Conservation (phyloP, 2,113 vertebrate genomes). For the Edolisoma coerulescens region DNA sequence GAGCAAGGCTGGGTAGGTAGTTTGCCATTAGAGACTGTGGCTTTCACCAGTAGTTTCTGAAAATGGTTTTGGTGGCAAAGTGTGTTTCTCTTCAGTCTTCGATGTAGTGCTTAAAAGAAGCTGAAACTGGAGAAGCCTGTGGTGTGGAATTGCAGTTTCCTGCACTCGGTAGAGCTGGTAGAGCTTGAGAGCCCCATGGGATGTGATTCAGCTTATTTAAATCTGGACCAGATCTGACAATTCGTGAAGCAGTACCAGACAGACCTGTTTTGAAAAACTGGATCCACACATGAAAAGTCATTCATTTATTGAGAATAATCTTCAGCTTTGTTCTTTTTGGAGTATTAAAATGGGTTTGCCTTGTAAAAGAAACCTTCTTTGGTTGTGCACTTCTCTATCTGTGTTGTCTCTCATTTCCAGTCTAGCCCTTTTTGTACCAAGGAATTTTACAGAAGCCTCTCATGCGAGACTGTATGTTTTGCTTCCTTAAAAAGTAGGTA, state of each 20-base stretch:
- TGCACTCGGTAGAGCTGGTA: too few relatives aligned
- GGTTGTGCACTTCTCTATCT: not conserved
- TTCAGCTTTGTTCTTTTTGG: not conserved
- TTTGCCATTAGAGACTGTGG: not conserved
- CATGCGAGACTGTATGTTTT: not conserved
- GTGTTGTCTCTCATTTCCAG: not conserved
- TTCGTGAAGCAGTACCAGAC: constrained; percentile 12
- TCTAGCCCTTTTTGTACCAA: not conserved
- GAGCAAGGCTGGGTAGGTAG: not conserved
- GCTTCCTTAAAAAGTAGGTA: not conserved
- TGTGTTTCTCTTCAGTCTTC: not conserved
- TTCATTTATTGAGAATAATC: not conserved
- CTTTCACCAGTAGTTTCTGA: not conserved
- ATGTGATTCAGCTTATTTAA: constrained; percentile 12
- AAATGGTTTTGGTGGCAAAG: not conserved
- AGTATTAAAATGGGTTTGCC: not conserved
- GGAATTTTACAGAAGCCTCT: not conserved
- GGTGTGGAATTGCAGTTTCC: not conserved
- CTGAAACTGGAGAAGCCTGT: not conserved
- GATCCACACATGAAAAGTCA: not conserved
- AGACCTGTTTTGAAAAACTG: constrained; percentile 34
- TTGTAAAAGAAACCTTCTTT: not conserved
- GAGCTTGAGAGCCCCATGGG: not conserved
- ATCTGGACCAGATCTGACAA: constrained; percentile 6
- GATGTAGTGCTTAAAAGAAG: not conserved